A percentile compares a stretch with the other conserved stretches of the same genome.
These are phyloP conservation scores for Trididemnum nubilum DNA, from an alignment of 23 tunicate species.

Conservation along the genomic window DNA sequence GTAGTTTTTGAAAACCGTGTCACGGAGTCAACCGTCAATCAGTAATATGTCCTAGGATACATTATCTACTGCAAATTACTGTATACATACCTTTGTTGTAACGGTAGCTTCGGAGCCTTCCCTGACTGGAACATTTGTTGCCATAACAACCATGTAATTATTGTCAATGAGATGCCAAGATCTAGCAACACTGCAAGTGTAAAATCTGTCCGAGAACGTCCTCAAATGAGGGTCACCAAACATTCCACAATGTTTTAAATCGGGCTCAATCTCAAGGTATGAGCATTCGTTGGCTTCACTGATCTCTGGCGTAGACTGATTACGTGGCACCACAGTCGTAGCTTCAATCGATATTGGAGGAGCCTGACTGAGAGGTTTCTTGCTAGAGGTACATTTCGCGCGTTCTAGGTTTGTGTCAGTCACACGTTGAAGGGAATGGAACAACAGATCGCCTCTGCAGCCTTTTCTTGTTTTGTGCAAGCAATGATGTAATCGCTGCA, in stretches of 20 bases:
- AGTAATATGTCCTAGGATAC: too few relatives aligned
- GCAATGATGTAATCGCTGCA: constrained; percentile 16
- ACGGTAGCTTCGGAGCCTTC: constrained; percentile 59
- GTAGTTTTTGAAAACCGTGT: too few relatives aligned
- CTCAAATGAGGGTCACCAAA: constrained; percentile 91
- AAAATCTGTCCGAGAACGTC: constrained; percentile 72
- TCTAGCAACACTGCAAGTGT: constrained; percentile 65
- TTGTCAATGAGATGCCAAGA: constrained; percentile 83
- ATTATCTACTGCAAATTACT: too few relatives aligned
- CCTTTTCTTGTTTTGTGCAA: not conserved
- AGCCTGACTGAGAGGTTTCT: not conserved
- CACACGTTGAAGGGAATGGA: constrained; percentile 36
- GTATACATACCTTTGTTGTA: constrained; percentile 63
- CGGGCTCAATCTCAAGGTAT: constrained; percentile 42
- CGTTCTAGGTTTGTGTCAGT: constrained; percentile 10
- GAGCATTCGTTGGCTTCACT: constrained; percentile 40
- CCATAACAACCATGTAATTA: constrained; percentile 78
- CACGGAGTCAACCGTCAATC: too few relatives aligned
- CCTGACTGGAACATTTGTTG: constrained; percentile 58
- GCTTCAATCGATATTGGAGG: not conserved
- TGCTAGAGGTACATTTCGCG: constrained; percentile 6
- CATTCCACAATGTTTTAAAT: constrained; percentile 66
- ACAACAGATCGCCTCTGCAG: constrained; percentile 55
- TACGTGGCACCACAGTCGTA: not conserved
- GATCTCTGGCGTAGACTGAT: not conserved